Conservation (phyloP, 1,140 invertebrate species). For the Charaxes varanes region DNA sequence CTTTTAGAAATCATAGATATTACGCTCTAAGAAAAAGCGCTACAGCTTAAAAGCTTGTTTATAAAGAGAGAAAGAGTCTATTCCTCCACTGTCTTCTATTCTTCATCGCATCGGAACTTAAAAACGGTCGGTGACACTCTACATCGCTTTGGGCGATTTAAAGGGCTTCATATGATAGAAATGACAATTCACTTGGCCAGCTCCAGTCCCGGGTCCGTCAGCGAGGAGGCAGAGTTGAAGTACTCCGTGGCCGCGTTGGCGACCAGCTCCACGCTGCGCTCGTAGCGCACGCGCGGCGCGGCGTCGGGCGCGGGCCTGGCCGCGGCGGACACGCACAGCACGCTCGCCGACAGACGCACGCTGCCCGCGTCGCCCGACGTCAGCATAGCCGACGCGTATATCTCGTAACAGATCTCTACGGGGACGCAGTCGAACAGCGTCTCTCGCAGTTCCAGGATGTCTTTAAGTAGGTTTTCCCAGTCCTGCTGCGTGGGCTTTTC, state of each 20-base stretch:
- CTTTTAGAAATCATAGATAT: no score
- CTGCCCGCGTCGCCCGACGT: slow-evolving; percentile 43
- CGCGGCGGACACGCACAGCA: slow-evolving; percentile 18
- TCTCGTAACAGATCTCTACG: slow-evolving; percentile 51
- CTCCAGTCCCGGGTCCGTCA: slow-evolving; percentile 44
- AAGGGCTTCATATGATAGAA: not conserved
- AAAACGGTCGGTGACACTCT: no score
- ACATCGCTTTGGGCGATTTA: no score
- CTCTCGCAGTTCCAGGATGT: slow-evolving; percentile 45
- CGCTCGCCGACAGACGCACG: slow-evolving; percentile 36
- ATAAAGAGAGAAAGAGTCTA: no score
- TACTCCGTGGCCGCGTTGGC: slow-evolving; percentile 42
- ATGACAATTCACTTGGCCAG: slow-evolving; percentile 37
- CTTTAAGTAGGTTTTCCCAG: slow-evolving; percentile 54
- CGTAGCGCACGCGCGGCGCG: slow-evolving; percentile 19
- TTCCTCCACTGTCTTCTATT: no score
- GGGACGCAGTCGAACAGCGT: slow-evolving; percentile 42
- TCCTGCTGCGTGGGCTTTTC: slow-evolving; percentile 48
- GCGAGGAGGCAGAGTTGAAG: slow-evolving; percentile 48
- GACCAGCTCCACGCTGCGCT: slow-evolving; percentile 30
- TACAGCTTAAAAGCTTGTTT: no score
- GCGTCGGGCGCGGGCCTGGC: slow-evolving; percentile 7
- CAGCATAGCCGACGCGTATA: slow-evolving; percentile 47
- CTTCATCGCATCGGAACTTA: no score
- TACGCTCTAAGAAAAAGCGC: no score